phyloP scores from a whole-genome alignment of 1,140 invertebrate genomes.

The Ditylenchus dipsaci region DNA sequence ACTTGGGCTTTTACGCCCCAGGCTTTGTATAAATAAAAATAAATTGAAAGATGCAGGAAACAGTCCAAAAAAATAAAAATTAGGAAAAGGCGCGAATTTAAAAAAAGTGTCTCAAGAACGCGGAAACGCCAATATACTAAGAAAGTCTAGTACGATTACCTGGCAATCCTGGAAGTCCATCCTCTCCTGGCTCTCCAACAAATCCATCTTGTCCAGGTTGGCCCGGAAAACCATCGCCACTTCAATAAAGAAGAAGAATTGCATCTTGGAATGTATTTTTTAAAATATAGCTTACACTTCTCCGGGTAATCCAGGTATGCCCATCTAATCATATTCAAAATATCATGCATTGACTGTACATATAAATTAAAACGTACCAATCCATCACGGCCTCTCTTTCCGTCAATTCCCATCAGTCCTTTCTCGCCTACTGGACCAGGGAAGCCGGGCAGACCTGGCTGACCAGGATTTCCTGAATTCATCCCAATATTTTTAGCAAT shows the following conservation, averaged over 20 bases:
- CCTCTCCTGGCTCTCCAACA: slow-evolving; percentile 57
- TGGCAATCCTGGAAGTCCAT: slow-evolving; percentile 34
- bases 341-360: background rate
- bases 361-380: slow-evolving; percentile 11
- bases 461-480: slow-evolving; percentile 34
- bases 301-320: slow-evolving; percentile 21
- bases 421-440: slow-evolving; percentile 39
- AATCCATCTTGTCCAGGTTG: slow-evolving; percentile 34
- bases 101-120: too few species aligned
- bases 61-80: too few species aligned
- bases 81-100: too few species aligned
- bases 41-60: too few species aligned
- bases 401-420: slow-evolving; percentile 33
- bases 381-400: slow-evolving; percentile 47
- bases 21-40: too few species aligned
- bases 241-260: background rate
- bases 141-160: slow-evolving; percentile 10
- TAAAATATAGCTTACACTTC: background rate
- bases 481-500: background rate
- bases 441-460: slow-evolving; percentile 35
- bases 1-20: too few species aligned
- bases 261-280: too few species aligned
- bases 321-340: slow-evolving; percentile 2
- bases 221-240: slow-evolving; percentile 22
- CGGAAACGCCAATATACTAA: background rate